These are phyloP conservation scores for Thaumatotibia leucotreta DNA, from an alignment of 1,140 invertebrate species.

Conservation along the genomic window DNA sequence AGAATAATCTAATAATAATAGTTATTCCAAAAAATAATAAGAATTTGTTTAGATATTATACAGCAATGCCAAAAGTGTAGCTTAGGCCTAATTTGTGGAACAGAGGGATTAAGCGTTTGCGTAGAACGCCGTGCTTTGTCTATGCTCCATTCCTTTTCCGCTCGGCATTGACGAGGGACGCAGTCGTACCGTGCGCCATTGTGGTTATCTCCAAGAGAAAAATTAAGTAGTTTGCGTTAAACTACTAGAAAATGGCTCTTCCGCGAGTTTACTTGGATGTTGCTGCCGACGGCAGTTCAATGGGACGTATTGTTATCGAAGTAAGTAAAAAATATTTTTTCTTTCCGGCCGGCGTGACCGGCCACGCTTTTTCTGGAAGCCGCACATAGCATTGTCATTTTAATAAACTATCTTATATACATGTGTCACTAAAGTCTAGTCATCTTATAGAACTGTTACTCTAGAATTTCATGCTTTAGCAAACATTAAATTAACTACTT, in stretches of 20 bases:
- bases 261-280: constrained; percentile 95
- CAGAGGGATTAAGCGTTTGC: neutral
- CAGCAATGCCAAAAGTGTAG: neutral
- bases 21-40: too few species aligned
- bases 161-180: constrained; percentile 64
- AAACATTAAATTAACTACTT: too few species aligned
- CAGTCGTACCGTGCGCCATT: constrained; percentile 56
- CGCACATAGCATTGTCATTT: neutral
- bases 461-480: too few species aligned
- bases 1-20: too few species aligned
- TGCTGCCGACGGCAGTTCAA: constrained; percentile 85
- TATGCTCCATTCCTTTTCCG: constrained; percentile 54
- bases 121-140: neutral
- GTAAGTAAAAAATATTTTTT: constrained; percentile 77
- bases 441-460: neutral
- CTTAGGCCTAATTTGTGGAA: neutral
- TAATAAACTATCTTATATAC: neutral
- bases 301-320: constrained; percentile 94
- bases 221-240: constrained; percentile 32
- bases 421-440: neutral
- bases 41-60: too few species aligned
- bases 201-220: constrained; percentile 31
- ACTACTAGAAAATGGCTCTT: constrained; percentile 82
- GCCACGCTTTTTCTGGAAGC: constrained; percentile 54
- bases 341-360: constrained; percentile 57